phyloP scores from a whole-genome alignment of 2,797 vertebrate genomes.

The Ptychobarbus kaznakovi region DNA sequence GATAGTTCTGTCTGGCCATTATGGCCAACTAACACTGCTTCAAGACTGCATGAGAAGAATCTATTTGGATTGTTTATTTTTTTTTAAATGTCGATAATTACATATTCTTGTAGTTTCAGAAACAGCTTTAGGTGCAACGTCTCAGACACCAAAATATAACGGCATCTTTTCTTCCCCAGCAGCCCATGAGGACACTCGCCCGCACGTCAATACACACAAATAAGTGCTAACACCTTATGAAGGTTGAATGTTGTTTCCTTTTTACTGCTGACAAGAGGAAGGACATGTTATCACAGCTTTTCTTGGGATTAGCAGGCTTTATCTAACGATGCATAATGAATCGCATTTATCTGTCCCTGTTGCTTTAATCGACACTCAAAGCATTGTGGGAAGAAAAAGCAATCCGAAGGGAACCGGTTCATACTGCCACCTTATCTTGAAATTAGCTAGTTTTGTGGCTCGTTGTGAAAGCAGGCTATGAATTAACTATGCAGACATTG shows the following conservation, averaged over 20 bases:
- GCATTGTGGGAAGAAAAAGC: slow-evolving; percentile 33
- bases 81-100: background rate
- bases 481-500: slow-evolving; percentile 35
- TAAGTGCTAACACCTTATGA: slow-evolving; percentile 33
- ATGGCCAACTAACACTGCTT: slow-evolving; percentile 6
- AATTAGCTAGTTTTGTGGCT: slow-evolving; percentile 42
- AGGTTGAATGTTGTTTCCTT: slow-evolving; percentile 45
- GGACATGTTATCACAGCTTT: slow-evolving; percentile 50
- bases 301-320: slow-evolving; percentile 47
- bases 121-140: background rate
- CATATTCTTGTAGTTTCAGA: background rate
- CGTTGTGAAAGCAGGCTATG: slow-evolving; percentile 22
- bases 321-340: slow-evolving; percentile 48
- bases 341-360: slow-evolving; percentile 45
- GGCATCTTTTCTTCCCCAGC: background rate
- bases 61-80: background rate
- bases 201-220: slow-evolving; percentile 15
- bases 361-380: slow-evolving; percentile 50
- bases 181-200: background rate
- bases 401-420: slow-evolving; percentile 36
- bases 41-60: background rate
- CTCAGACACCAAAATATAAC: background rate
- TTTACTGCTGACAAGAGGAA: slow-evolving; percentile 34
- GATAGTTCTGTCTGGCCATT: slow-evolving; percentile 54
- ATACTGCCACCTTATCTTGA: slow-evolving; percentile 38